phyloP scores from a whole-genome alignment of 2,113 vertebrate genomes.

The Barbus barbus region DNA sequence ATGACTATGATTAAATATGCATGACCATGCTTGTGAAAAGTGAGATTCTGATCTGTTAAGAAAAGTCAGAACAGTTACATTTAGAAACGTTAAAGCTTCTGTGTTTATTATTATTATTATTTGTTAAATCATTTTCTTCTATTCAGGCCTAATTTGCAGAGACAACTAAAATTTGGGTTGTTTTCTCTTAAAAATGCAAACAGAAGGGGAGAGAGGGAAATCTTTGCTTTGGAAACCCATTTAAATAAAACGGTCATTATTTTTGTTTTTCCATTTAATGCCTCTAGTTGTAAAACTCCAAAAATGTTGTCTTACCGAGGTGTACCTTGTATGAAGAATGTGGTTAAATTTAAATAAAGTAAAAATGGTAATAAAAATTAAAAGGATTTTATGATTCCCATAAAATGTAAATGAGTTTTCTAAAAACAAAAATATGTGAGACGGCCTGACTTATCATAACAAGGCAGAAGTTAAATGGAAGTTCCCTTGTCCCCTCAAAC shows the following conservation, averaged over 20 bases:
- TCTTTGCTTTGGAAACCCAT: neutral
- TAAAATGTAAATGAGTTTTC: neutral
- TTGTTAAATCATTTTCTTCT: neutral
- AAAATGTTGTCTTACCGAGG: neutral
- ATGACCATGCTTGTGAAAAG: neutral
- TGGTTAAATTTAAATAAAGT: neutral
- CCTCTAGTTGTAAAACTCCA: neutral
- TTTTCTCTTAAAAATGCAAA: neutral
- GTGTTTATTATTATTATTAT: neutral
- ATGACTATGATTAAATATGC: neutral
- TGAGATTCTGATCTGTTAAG: neutral
- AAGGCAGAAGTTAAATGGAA: conserved; percentile 67
- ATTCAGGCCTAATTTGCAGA: neutral
- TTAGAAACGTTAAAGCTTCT: neutral
- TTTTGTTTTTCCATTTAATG: neutral
- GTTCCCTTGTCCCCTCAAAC: conserved; percentile 74
- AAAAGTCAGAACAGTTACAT: neutral
- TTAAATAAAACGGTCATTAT: neutral
- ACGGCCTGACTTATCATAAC: conserved; percentile 63
- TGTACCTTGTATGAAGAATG: neutral
- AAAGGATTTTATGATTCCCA: neutral
- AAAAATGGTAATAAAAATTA: neutral
- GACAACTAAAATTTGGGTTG: neutral
- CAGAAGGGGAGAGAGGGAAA: neutral
- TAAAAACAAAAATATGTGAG: neutral